These are phyloP conservation scores for Antheraea assamensis DNA, from an alignment of 2,888 invertebrate genomes.

Conservation along the genomic window DNA sequence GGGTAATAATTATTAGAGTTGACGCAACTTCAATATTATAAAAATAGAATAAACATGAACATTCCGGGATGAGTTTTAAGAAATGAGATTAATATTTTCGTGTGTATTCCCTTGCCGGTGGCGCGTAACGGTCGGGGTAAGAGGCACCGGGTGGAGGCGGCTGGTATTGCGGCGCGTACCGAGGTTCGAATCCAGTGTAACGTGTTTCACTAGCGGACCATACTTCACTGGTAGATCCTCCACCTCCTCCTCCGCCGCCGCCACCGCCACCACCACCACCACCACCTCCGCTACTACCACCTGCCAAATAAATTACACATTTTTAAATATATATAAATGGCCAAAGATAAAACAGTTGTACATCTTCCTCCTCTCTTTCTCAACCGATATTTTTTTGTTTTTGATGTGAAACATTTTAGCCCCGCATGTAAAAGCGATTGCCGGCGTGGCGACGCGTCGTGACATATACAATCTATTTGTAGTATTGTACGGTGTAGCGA, in stretches of 20 bases:
- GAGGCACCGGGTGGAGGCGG: conserved; percentile 75
- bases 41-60: too few relatives aligned
- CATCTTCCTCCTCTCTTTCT: too few relatives aligned
- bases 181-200: conserved; percentile 66
- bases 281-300: conserved; percentile 19
- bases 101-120: conserved; percentile 57
- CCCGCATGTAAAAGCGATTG: too few relatives aligned
- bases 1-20: too few relatives aligned
- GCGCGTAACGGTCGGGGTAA: conserved; percentile 73
- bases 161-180: conserved; percentile 69
- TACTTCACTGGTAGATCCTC: conserved; percentile 50
- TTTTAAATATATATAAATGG: too few relatives aligned
- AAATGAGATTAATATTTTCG: conserved; percentile 56
- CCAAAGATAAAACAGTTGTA: too few relatives aligned
- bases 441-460: too few relatives aligned
- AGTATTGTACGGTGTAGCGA: too few relatives aligned
- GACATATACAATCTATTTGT: too few relatives aligned
- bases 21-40: too few relatives aligned
- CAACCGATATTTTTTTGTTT: too few relatives aligned
- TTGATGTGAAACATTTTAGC: too few relatives aligned
- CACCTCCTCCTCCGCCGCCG: conserved; percentile 32
- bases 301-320: background rate
- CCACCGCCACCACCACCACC: conserved; percentile 18
- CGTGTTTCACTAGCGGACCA: conserved; percentile 61
- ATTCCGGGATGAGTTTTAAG: background rate